Percentiles rank a stretch among this genome's conserved stretches.
These are phyloP conservation scores for Acleris emargana DNA, from an alignment of 2,888 invertebrate genomes.

Conservation along the genomic window DNA sequence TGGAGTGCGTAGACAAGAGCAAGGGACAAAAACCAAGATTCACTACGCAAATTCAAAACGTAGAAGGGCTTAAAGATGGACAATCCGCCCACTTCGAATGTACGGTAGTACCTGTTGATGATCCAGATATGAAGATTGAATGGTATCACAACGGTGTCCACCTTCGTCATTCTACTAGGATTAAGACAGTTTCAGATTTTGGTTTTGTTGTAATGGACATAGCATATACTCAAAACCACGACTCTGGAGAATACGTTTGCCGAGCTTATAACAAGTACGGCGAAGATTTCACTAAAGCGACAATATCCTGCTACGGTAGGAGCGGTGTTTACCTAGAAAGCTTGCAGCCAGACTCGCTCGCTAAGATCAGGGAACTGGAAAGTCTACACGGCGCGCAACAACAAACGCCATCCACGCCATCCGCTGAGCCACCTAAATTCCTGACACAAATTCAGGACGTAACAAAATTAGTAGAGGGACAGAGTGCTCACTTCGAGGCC, in stretches of 20 bases:
- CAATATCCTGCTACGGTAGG: conserved; percentile 91
- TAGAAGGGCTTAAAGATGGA: conserved; percentile 94
- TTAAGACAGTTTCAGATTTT: conserved; percentile 97
- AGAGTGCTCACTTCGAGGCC: conserved; percentile 97
- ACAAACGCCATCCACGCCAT: conserved; percentile 85
- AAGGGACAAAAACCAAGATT: conserved; percentile 95
- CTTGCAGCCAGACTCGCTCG: conserved; percentile 95
- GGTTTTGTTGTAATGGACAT: conserved; percentile 97
- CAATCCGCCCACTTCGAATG: conserved; percentile 98
- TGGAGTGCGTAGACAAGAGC: conserved; percentile 92
- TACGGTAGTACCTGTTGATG: conserved; percentile 95
- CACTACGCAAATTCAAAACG: conserved; percentile 93
- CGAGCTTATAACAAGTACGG: conserved; percentile 96
- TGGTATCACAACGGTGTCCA: conserved; percentile 98
- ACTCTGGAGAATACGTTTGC: conserved; percentile 96
- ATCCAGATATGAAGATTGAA: conserved; percentile 96
- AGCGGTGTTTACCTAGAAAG: conserved; percentile 95
- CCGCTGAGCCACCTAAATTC: conserved; percentile 94
- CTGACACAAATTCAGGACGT: conserved; percentile 94
- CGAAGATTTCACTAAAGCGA: conserved; percentile 94
- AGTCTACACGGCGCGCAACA: conserved; percentile 87
- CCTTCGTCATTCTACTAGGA: conserved; percentile 93
- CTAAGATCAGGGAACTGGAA: conserved; percentile 94
- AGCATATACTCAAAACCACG: conserved; percentile 96
- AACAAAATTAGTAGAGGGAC: conserved; percentile 95